These are phyloP conservation scores for Leucoraja ocellata DNA, from an alignment of 2,797 vertebrate species.

Conservation along the genomic window DNA sequence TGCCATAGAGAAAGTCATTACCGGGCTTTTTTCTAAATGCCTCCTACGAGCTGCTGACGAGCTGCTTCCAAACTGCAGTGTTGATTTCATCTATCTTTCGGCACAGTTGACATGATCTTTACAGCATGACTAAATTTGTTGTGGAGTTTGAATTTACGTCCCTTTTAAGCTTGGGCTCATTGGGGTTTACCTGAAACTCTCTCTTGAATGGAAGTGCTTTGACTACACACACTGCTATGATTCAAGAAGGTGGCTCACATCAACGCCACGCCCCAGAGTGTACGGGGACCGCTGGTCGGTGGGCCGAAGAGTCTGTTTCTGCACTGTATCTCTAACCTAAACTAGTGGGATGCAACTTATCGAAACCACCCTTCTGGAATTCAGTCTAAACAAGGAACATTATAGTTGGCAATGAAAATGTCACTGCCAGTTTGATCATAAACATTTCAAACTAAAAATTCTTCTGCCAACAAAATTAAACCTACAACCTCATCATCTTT, in stretches of 20 bases:
- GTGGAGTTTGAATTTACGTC: too few relatives aligned
- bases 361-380: background rate
- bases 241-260: background rate
- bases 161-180: background rate
- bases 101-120: too few relatives aligned
- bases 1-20: too few relatives aligned
- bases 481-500: background rate
- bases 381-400: background rate
- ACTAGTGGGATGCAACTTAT: background rate
- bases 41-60: too few relatives aligned
- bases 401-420: background rate
- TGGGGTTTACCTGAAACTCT: background rate
- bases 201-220: background rate
- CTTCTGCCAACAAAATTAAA: background rate
- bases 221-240: background rate
- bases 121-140: too few relatives aligned
- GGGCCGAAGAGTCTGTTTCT: too few relatives aligned
- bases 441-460: background rate
- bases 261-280: too few relatives aligned
- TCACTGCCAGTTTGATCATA: background rate
- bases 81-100: too few relatives aligned
- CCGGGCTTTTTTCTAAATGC: too few relatives aligned
- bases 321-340: background rate
- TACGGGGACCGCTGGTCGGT: too few relatives aligned
- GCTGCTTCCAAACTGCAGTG: too few relatives aligned